These are phyloP conservation scores for Neoarius graeffei DNA, from an alignment of 2,113 vertebrate species.

Conservation along the genomic window DNA sequence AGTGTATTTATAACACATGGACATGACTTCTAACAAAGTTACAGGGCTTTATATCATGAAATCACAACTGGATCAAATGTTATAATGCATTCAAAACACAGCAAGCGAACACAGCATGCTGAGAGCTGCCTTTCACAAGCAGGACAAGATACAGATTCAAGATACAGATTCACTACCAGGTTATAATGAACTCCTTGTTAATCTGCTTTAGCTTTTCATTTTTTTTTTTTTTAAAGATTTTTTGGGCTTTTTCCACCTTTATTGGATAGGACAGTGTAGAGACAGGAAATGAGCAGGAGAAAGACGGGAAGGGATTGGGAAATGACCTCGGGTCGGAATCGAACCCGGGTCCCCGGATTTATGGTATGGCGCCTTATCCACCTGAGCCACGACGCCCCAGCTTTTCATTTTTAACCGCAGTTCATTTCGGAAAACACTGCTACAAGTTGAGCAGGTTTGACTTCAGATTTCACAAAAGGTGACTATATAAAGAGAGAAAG, in stretches of 20 bases:
- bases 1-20: background rate
- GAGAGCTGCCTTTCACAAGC: slow-evolving; percentile 20
- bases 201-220: background rate
- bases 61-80: background rate
- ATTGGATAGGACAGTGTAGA: too few species aligned
- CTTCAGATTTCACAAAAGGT: background rate
- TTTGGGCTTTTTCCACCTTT: too few species aligned
- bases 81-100: slow-evolving; percentile 17
- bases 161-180: background rate
- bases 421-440: background rate
- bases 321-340: too few species aligned
- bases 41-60: background rate
- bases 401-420: background rate
- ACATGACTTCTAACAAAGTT: background rate
- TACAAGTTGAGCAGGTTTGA: background rate
- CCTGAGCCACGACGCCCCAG: too few species aligned
- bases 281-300: too few species aligned
- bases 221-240: too few species aligned
- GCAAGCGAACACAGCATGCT: background rate
- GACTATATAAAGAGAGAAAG: background rate
- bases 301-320: too few species aligned
- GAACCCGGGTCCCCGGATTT: too few species aligned
- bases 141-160: slow-evolving; percentile 2
- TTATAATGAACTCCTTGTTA: background rate
- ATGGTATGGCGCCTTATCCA: too few species aligned